phyloP scores from a whole-genome alignment of 2,797 vertebrate species.

The Anguilla obscura region DNA sequence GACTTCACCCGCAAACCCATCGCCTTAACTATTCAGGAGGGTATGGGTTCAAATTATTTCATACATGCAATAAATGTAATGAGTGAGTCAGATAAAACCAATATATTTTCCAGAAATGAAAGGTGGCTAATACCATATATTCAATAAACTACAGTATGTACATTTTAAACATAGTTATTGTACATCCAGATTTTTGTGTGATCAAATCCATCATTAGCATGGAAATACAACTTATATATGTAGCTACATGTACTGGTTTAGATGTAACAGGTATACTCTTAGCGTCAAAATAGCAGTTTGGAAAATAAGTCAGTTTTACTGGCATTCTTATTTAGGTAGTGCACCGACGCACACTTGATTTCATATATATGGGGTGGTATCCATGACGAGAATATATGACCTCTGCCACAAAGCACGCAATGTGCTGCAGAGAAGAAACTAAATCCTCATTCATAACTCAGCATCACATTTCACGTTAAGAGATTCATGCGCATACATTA shows the following conservation, averaged over 20 bases:
- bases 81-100: too few relatives aligned
- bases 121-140: too few relatives aligned
- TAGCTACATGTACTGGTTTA: neutral
- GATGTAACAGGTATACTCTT: neutral
- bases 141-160: too few relatives aligned
- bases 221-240: neutral
- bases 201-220: neutral
- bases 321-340: neutral
- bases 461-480: neutral
- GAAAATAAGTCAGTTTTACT: neutral
- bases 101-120: too few relatives aligned
- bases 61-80: neutral
- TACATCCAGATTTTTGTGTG: neutral
- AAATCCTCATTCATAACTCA: neutral
- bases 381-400: neutral
- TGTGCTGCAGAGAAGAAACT: neutral
- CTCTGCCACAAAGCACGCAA: neutral
- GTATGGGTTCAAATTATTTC: slow-evolving; percentile 47
- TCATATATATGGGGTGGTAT: neutral
- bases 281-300: neutral
- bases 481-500: neutral
- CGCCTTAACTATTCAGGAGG: slow-evolving; percentile 81
- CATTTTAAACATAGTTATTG: too few relatives aligned
- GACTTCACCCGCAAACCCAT: slow-evolving; percentile 83
- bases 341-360: neutral